These are phyloP conservation scores for Syrphus vitripennis DNA, from an alignment of 2,888 invertebrate species.

Conservation along the genomic window DNA sequence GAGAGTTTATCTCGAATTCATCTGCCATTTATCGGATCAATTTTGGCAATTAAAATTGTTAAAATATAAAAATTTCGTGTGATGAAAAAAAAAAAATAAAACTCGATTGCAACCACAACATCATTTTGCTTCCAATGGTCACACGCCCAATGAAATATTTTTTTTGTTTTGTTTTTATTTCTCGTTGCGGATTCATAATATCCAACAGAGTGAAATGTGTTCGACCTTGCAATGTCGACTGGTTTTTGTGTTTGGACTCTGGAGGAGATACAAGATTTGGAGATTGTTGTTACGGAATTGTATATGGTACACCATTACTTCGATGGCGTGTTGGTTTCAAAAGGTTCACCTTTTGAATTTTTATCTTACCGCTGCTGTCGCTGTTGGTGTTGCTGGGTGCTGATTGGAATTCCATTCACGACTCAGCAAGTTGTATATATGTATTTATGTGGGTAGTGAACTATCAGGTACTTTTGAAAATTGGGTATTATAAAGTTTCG, in stretches of 20 bases:
- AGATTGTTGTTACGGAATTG: constrained; percentile 56
- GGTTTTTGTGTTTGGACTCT: constrained; percentile 40
- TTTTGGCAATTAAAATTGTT: constrained; percentile 32
- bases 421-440: background rate
- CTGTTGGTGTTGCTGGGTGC: background rate
- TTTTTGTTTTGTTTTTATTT: constrained; percentile 1
- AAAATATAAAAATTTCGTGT: background rate
- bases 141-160: constrained; percentile 45
- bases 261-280: constrained; percentile 18
- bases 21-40: constrained; percentile 1
- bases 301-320: background rate
- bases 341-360: constrained; percentile 60
- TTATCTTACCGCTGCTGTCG: background rate
- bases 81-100: constrained; percentile 10
- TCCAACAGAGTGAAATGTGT: constrained; percentile 42
- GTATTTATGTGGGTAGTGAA: constrained; percentile 49
- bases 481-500: constrained; percentile 31
- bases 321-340: background rate
- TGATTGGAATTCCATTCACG: constrained; percentile 58
- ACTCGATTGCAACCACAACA: background rate
- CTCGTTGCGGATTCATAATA: constrained; percentile 42
- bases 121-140: constrained; percentile 2
- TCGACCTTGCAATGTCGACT: constrained; percentile 70
- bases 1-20: background rate
- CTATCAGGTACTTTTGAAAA: constrained; percentile 49